These are phyloP conservation scores for Gopherus evgoodei DNA, from an alignment of 2,113 vertebrate genomes.

Conservation along the genomic window DNA sequence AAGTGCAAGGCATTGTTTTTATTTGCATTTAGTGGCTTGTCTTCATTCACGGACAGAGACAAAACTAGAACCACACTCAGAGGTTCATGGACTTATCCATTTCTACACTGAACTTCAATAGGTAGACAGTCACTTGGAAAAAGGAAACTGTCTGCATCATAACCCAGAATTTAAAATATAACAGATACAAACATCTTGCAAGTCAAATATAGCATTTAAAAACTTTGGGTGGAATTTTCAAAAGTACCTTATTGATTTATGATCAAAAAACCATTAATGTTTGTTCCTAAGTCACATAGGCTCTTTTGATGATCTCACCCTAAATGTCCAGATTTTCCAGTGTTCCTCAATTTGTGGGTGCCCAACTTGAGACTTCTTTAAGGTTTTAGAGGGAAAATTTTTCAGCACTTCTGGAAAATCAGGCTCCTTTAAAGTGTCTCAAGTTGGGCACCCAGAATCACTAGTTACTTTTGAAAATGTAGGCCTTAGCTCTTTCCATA, in stretches of 20 bases:
- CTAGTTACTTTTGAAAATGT: background rate
- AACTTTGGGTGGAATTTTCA: background rate
- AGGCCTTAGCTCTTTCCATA: background rate
- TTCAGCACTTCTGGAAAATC: background rate
- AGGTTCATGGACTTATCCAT: background rate
- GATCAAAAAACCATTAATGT: background rate
- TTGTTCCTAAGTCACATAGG: background rate
- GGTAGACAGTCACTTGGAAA: background rate
- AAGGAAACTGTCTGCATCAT: background rate
- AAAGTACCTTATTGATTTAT: background rate
- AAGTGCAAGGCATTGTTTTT: background rate
- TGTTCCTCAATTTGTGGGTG: fast-evolving
- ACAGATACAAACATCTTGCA: background rate
- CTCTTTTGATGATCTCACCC: background rate
- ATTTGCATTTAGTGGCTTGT: background rate
- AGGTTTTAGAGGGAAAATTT: fast-evolving
- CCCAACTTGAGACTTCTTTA: background rate
- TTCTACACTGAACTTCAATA: background rate
- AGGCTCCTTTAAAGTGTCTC: background rate
- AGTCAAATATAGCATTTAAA: background rate
- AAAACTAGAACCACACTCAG: background rate
- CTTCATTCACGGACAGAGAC: background rate
- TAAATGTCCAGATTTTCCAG: background rate
- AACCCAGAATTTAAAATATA: background rate
- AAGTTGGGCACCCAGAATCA: background rate